Percentiles rank a stretch among this genome's conserved stretches.
Conservation (phyloP, 2,888 invertebrate genomes). For the Barypeithes pellucidus region DNA sequence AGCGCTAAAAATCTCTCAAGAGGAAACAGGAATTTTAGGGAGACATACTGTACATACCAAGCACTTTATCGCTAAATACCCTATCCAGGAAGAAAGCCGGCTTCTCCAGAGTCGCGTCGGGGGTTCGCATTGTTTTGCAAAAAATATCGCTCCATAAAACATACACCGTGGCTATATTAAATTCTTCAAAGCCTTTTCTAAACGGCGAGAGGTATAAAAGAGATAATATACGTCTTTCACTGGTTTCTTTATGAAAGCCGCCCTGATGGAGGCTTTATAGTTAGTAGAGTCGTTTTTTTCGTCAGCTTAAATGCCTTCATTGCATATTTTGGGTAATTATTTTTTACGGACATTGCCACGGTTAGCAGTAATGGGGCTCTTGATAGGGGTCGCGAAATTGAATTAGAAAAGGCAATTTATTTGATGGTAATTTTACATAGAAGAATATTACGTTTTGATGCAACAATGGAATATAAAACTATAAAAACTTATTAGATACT, state of each 20-base stretch:
- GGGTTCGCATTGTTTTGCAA: constrained; percentile 60
- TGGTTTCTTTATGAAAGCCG: constrained; percentile 51
- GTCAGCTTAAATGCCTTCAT: constrained; percentile 34
- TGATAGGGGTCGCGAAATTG: constrained; percentile 19
- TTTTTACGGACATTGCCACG: constrained; percentile 38
- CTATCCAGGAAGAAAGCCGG: constrained; percentile 39
- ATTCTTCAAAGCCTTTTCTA: constrained; percentile 54
- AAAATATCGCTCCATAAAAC: constrained; percentile 66
- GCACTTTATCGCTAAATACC: constrained; percentile 49
- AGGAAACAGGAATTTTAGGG: neutral
- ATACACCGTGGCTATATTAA: constrained; percentile 60
- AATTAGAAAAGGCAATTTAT: constrained; percentile 3
- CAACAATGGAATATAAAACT: no score
- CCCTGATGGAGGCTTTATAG: constrained; percentile 32
- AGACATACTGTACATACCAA: constrained; percentile 35
- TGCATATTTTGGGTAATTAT: constrained; percentile 46
- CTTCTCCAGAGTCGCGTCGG: constrained; percentile 39
- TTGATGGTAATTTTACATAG: no score
- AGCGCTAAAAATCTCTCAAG: constrained; percentile 5
- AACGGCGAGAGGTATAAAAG: constrained; percentile 54
- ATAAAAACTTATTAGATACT: no score
- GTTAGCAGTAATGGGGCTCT: constrained; percentile 31
- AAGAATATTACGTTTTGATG: no score
- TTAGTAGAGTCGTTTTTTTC: constrained; percentile 44
- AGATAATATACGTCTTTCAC: constrained; percentile 50